These are phyloP conservation scores for Metellina segmentata DNA, from an alignment of 2,888 invertebrate genomes.

Conservation along the genomic window DNA sequence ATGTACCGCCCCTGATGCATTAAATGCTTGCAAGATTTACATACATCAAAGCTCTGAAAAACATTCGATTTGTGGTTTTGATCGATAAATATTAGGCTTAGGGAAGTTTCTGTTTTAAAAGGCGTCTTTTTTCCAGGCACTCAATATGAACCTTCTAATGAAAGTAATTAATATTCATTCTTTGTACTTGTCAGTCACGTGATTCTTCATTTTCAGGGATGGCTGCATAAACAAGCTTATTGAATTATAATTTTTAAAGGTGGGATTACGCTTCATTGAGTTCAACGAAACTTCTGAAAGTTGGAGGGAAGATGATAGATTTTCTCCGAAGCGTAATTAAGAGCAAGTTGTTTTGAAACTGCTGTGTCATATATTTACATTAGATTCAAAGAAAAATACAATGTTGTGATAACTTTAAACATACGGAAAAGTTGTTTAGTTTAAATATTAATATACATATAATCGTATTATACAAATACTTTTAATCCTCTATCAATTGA, in stretches of 20 bases:
- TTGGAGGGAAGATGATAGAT: background rate
- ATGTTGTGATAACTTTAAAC: too few species aligned
- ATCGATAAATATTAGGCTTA: constrained; percentile 4
- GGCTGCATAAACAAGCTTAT: background rate
- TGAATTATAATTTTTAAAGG: background rate
- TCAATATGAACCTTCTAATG: background rate
- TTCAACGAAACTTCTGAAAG: background rate
- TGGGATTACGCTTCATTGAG: background rate
- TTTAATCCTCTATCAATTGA: too few species aligned
- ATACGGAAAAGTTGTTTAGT: too few species aligned
- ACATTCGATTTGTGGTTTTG: constrained; percentile 6
- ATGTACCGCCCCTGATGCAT: background rate
- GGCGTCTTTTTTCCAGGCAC: background rate
- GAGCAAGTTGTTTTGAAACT: too few species aligned
- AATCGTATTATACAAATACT: too few species aligned
- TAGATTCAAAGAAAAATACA: too few species aligned
- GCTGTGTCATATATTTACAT: too few species aligned
- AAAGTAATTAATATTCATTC: background rate
- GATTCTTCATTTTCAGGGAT: background rate
- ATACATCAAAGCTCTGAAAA: constrained; percentile 19
- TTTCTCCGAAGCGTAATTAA: background rate
- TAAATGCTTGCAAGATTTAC: constrained; percentile 50
- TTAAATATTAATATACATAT: too few species aligned
- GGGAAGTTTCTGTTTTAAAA: background rate
- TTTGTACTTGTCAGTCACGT: background rate